Evolutionary conservation across 2,888 invertebrate species (phyloP).

Genomic region (Horisme vitalbata): DNA sequence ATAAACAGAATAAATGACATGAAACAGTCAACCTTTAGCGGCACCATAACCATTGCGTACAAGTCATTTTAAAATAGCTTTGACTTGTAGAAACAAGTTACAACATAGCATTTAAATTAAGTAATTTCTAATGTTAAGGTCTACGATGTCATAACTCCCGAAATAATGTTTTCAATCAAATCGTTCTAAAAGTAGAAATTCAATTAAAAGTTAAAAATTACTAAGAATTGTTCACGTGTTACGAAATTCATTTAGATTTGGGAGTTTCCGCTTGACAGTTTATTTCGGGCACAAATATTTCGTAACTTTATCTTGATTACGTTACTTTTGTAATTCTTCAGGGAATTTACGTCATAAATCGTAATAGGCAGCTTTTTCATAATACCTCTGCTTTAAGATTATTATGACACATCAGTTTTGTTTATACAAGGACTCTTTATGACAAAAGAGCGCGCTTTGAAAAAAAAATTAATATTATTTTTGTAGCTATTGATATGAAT

Average conservation of each 20-base stretch:
- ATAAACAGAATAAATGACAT: too few relatives aligned
- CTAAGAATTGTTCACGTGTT: slow-evolving; percentile 47
- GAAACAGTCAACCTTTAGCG: not conserved
- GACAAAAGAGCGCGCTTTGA: too few relatives aligned
- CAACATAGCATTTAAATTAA: not conserved
- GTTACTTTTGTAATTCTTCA: not conserved
- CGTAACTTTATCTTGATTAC: slow-evolving; percentile 20
- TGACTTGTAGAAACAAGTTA: not conserved
- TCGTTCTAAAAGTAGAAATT: slow-evolving; percentile 48
- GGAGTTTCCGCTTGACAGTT: slow-evolving; percentile 30
- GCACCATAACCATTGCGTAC: not conserved
- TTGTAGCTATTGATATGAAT: too few relatives aligned
- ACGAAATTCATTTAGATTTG: slow-evolving; percentile 45
- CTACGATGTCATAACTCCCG: slow-evolving; percentile 31
- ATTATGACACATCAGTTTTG: too few relatives aligned
- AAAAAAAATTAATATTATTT: too few relatives aligned
- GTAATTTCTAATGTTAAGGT: not conserved
- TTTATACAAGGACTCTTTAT: too few relatives aligned
- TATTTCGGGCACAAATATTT: slow-evolving; percentile 41
- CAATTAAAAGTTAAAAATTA: slow-evolving; percentile 54
- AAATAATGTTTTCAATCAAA: slow-evolving; percentile 45
- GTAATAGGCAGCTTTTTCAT: too few relatives aligned
- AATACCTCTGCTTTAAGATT: too few relatives aligned
- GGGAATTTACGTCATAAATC: not conserved
- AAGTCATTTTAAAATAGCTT: not conserved